Percentiles rank a stretch among this genome's conserved stretches.
phyloP scores from a whole-genome alignment of 2,888 invertebrate genomes.

The Caenorhabditis doughertyi region DNA sequence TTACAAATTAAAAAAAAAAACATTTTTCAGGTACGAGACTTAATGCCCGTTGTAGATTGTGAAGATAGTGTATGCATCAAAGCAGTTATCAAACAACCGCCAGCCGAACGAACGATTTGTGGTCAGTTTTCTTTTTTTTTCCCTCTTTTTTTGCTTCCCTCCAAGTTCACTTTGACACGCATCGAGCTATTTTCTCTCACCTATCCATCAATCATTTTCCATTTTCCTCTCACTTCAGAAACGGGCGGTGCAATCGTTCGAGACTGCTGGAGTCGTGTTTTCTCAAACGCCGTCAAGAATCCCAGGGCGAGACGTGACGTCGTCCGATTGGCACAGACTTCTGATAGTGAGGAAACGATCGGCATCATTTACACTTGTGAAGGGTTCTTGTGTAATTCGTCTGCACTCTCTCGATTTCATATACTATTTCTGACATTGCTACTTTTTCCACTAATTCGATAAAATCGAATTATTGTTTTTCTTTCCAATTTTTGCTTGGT shows the following conservation, averaged over 20 bases:
- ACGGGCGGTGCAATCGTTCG: constrained; percentile 77
- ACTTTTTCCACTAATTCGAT: not conserved
- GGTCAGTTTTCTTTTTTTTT: constrained; percentile 61
- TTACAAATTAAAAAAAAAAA: no score
- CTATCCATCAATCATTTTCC: constrained; percentile 39
- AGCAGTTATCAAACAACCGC: constrained; percentile 76
- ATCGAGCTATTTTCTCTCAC: not conserved
- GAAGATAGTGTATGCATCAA: constrained; percentile 77
- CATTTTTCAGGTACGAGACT: constrained; percentile 58
- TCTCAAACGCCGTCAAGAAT: constrained; percentile 57
- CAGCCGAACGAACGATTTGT: constrained; percentile 76
- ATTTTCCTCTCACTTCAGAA: no score
- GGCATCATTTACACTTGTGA: constrained; percentile 79
- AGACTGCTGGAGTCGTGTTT: constrained; percentile 79
- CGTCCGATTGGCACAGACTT: constrained; percentile 68
- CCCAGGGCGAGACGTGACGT: constrained; percentile 69
- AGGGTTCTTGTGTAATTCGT: constrained; percentile 76
- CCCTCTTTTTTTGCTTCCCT: not conserved
- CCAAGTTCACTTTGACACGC: constrained; percentile 6
- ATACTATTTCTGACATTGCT: constrained; percentile 20
- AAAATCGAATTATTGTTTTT: constrained; percentile 28
- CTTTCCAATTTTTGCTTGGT: not conserved
- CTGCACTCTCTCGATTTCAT: not conserved
- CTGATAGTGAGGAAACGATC: constrained; percentile 65
- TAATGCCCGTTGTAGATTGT: constrained; percentile 76